Evolutionary conservation across 1,140 invertebrate species (phyloP), one percentile per base, ranked within the genome.

Genomic region (Dendrolimus kikuchii): DNA sequence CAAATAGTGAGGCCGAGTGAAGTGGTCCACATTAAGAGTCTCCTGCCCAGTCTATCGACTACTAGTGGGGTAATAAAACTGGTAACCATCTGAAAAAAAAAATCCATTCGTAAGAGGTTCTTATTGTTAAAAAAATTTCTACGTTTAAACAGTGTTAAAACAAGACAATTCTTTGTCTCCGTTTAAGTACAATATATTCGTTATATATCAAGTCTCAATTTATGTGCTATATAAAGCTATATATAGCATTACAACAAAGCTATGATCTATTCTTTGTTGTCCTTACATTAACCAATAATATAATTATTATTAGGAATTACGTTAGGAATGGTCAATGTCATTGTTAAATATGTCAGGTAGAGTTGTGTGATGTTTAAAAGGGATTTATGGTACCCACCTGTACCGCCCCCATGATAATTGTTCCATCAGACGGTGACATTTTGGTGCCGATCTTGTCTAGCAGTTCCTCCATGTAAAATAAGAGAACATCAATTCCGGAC

Each of bases 401-500:
- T 1, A 96, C 93, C 0, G 89, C 70, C 3, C 95, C 95, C 62
- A 97, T 90, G 36, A 96, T 91, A 48, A 96, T 95, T 5, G 95
- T 92, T 0, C 91, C 91, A 40, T 92, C 75, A 6, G 89, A 87
- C 0, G 91, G 86, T 4, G 91, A 81, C 0, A 95, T 73, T 2
- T 70, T 81, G 2, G 89, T 91, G 7, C 90, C 55, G 90, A 91
- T 55, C 86, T 89, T 53, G 67, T 64, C 68, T 90, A 96, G 71
- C 92, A 95, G 56, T 40, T 83, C 80, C 51, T 93, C 90, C 57
- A 94, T 92, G 71, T 94, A 96, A 78, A 96, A 96, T 40, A 96
- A 87, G 1, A 97, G 91, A 5, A 94, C 92, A 73, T 96, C 96
- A 57, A 95, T 95, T 6, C 95, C 95, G 0, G 92, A 94, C 5